Conservation (phyloP, 2,113 vertebrate genomes). For the Colistium nudipinnis region DNA sequence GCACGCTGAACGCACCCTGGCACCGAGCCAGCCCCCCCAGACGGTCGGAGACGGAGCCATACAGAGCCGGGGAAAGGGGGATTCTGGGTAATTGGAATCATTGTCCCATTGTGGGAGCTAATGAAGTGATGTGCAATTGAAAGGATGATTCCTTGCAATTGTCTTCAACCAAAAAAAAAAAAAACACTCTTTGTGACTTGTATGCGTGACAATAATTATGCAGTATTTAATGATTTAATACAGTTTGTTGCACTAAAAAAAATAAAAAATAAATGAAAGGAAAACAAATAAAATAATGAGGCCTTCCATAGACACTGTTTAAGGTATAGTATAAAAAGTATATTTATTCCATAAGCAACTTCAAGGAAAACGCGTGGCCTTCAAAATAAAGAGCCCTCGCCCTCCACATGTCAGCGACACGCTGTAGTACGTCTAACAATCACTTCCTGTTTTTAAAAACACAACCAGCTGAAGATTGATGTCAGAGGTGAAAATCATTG, state of each 20-base stretch:
- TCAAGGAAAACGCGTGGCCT: no score
- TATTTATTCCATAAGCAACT: neutral
- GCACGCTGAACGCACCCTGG: constrained; percentile 61
- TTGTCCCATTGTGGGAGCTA: constrained; percentile 65
- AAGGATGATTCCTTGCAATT: constrained; percentile 40
- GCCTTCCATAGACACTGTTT: no score
- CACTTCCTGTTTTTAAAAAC: neutral
- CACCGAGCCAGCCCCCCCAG: constrained; percentile 53
- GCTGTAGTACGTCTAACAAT: neutral
- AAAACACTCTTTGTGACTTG: constrained; percentile 41
- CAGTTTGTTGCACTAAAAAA: neutral
- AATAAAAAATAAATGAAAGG: neutral
- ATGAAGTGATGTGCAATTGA: constrained; percentile 69
- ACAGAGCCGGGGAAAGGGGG: constrained; percentile 43
- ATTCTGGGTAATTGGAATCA: constrained; percentile 71
- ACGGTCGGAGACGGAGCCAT: constrained; percentile 54
- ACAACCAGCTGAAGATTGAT: constrained; percentile 32
- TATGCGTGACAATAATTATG: constrained; percentile 4
- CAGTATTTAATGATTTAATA: constrained; percentile 21
- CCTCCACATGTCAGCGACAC: neutral
- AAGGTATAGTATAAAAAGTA: no score
- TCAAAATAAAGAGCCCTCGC: neutral
- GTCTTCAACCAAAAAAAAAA: constrained; percentile 61
- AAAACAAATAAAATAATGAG: constrained; percentile 5
- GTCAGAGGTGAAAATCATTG: constrained; percentile 35